Conservation (phyloP, 2,888 invertebrate genomes). For the Drosophila kambysellisi region DNA sequence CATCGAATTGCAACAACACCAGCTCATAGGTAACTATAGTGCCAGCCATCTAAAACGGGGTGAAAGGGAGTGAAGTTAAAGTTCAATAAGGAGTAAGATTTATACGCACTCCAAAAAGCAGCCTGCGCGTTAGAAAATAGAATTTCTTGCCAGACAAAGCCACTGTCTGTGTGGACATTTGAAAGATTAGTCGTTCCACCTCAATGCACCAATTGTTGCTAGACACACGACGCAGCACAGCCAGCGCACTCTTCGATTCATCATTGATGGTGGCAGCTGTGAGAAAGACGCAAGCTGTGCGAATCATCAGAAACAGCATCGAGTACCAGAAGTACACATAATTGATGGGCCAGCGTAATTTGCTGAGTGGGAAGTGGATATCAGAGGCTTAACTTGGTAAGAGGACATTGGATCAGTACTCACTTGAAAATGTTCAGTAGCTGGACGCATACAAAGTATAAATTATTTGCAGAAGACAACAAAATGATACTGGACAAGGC, state of each 20-base stretch:
- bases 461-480: conserved; percentile 89
- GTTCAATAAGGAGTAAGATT: background rate
- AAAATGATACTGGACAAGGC: conserved; percentile 89
- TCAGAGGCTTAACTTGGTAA: no score
- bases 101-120: conserved; percentile 87
- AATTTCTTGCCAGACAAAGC: conserved; percentile 88
- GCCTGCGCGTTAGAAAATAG: conserved; percentile 87
- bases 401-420: conserved; percentile 35
- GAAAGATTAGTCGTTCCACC: conserved; percentile 87
- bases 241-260: conserved; percentile 86
- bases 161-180: conserved; percentile 87
- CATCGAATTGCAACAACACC: conserved; percentile 88
- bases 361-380: conserved; percentile 55
- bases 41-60: conserved; percentile 86
- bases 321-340: conserved; percentile 87
- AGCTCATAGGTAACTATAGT: conserved; percentile 89
- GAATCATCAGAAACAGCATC: conserved; percentile 86
- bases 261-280: conserved; percentile 87
- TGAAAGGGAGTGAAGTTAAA: conserved; percentile 1
- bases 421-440: conserved; percentile 87
- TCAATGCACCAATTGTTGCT: conserved; percentile 82
- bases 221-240: conserved; percentile 85
- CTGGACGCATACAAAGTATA: conserved; percentile 91
- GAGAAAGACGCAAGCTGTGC: conserved; percentile 86
- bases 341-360: conserved; percentile 85